phyloP scores from a whole-genome alignment of 2,797 vertebrate species.

The Babyrousa celebensis region DNA sequence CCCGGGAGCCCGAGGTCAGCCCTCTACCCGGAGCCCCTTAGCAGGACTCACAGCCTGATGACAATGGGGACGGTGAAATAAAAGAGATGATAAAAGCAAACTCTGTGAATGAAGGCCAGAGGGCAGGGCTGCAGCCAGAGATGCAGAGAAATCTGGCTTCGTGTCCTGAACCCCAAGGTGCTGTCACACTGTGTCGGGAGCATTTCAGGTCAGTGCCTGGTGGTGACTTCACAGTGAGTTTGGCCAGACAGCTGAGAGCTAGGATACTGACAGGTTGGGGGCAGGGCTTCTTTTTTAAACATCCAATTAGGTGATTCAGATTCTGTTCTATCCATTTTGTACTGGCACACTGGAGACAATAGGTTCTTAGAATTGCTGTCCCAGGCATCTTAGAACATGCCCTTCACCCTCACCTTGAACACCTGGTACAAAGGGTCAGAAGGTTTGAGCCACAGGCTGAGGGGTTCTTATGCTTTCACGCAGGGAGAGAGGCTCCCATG shows the following conservation, averaged over 20 bases:
- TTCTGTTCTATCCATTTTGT: neutral
- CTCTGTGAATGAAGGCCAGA: conserved; percentile 71
- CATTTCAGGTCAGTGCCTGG: conserved; percentile 47
- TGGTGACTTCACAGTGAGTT: conserved; percentile 46
- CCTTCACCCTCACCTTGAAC: neutral
- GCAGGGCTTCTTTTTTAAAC: neutral
- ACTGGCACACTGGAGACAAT: neutral
- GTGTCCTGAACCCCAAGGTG: conserved; percentile 45
- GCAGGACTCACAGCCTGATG: neutral
- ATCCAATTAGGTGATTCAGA: neutral
- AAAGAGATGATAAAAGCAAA: conserved; percentile 53
- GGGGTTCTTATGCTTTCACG: neutral
- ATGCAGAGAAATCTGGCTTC: conserved; percentile 48
- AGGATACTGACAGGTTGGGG: neutral
- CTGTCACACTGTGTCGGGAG: neutral
- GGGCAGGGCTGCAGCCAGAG: conserved; percentile 42
- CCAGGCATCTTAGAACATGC: neutral
- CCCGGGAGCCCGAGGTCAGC: neutral
- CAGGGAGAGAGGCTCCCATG: neutral
- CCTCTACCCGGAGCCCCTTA: neutral
- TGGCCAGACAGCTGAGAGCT: neutral
- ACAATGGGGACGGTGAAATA: neutral
- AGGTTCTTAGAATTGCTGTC: neutral
- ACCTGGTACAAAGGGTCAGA: too few relatives aligned
- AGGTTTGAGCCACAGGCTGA: neutral